Conservation (phyloP, 2,113 vertebrate species). For the Naja naja region DNA sequence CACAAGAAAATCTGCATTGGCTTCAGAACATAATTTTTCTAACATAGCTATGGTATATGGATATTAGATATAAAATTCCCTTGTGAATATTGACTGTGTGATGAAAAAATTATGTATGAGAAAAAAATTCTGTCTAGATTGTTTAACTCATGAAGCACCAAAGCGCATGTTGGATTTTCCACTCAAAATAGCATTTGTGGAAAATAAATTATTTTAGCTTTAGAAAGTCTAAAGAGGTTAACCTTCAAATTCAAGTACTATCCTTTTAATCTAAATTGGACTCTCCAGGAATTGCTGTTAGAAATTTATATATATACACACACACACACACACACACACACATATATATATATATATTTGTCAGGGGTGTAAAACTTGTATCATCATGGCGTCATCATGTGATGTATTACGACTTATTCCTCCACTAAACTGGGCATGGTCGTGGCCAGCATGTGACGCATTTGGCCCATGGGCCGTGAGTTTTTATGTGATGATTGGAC, state of each 20-base stretch:
- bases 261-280: not conserved
- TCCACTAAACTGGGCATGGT: too few relatives aligned
- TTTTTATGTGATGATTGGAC: not conserved
- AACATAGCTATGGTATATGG: not conserved
- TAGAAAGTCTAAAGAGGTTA: not conserved
- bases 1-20: not conserved
- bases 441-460: too few relatives aligned
- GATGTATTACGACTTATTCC: too few relatives aligned
- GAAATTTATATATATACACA: not conserved
- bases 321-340: too few relatives aligned
- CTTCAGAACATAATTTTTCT: not conserved
- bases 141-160: not conserved
- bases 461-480: too few relatives aligned
- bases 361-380: too few relatives aligned
- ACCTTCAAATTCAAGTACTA: not conserved
- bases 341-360: not conserved
- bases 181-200: not conserved
- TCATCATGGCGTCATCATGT: too few relatives aligned
- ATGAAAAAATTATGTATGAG: not conserved
- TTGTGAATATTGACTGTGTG: not conserved
- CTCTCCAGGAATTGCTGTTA: not conserved
- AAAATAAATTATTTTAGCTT: not conserved
- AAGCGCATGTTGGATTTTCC: not conserved
- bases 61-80: not conserved
- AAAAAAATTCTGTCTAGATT: not conserved